These are phyloP conservation scores for Parnassius mnemosyne DNA, from an alignment of 2,888 invertebrate genomes.

Conservation along the genomic window DNA sequence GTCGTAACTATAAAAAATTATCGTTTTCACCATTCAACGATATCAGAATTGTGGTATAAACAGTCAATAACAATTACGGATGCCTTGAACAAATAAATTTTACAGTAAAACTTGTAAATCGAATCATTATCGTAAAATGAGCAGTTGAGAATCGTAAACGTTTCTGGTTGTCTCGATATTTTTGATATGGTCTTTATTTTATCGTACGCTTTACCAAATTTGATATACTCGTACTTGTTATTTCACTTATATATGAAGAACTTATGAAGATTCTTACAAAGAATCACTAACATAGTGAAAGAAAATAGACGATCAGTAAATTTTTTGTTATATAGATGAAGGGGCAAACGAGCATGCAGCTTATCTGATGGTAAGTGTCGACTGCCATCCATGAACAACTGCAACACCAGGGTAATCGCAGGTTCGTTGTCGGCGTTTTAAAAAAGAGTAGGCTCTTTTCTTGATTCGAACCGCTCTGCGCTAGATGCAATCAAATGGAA, in stretches of 20 bases:
- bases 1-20: conserved; percentile 17
- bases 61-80: conserved; percentile 27
- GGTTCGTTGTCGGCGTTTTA: no score
- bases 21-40: conserved; percentile 11
- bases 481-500: no score
- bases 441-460: no score
- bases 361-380: no score
- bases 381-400: no score
- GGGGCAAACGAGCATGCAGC: no score
- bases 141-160: conserved; percentile 16
- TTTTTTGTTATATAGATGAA: no score
- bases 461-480: no score
- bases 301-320: no score
- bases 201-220: conserved; percentile 5
- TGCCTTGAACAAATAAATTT: conserved; percentile 29
- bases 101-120: conserved; percentile 29
- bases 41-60: conserved; percentile 5
- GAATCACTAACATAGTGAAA: no score
- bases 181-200: conserved; percentile 7
- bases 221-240: conserved; percentile 14
- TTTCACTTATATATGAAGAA: background rate
- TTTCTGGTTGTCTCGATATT: conserved; percentile 15
- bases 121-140: conserved; percentile 22
- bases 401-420: no score
- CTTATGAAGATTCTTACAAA: no score